Percentiles rank a stretch among this genome's conserved stretches.
Evolutionary conservation across 2,113 vertebrate genomes (phyloP).

Genomic region (Coturnix japonica): DNA sequence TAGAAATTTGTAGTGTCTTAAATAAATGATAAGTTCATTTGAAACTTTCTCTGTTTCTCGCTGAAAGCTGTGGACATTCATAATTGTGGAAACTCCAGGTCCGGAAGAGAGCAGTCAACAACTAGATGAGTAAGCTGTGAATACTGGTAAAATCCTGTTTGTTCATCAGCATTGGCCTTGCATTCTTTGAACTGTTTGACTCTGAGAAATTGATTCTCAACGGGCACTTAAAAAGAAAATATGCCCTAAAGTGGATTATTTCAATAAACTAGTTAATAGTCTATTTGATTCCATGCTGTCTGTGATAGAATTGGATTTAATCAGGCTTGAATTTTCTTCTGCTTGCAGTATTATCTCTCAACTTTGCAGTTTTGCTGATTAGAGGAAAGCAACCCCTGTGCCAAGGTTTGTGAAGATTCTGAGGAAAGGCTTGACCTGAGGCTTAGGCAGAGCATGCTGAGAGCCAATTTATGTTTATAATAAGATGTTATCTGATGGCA

Average conservation of each 20-base stretch:
- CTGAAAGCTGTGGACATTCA: not conserved
- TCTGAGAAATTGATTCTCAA: not conserved
- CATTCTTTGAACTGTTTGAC: not conserved
- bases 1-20: not conserved
- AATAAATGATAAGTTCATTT: not conserved
- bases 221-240: not conserved
- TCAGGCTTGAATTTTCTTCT: not conserved
- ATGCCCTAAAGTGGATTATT: not conserved
- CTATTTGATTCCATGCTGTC: not conserved
- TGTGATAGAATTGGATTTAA: not conserved
- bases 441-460: not conserved
- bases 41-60: not conserved
- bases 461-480: not conserved
- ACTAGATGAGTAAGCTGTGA: not conserved
- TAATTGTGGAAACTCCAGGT: too few species aligned
- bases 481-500: not conserved
- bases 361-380: not conserved
- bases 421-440: not conserved
- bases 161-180: not conserved
- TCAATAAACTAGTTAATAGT: not conserved
- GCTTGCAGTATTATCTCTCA: not conserved
- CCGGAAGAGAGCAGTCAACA: not conserved
- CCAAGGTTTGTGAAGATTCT: not conserved
- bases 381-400: not conserved
- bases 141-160: not conserved